phyloP scores from a whole-genome alignment of 2,797 vertebrate species.

The Phyllotis vaccarum region DNA sequence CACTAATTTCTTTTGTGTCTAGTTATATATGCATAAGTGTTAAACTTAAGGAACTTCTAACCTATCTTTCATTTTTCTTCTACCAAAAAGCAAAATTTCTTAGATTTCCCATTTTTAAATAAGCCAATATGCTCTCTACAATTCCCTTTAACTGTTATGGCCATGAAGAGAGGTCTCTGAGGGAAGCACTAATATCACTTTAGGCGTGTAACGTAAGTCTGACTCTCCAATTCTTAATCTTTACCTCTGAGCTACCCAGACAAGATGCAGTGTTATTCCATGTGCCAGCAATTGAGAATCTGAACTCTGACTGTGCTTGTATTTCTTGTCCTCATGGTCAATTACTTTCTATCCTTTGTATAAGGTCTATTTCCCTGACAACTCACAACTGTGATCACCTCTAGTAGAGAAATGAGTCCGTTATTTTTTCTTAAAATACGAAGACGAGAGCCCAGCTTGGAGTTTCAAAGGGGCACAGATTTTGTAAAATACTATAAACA shows the following conservation, averaged over 20 bases:
- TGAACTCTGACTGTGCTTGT: neutral
- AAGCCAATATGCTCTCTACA: neutral
- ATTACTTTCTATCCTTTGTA: neutral
- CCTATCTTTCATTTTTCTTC: neutral
- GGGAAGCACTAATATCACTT: neutral
- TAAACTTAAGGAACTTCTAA: neutral
- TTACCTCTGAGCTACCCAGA: neutral
- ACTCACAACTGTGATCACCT: neutral
- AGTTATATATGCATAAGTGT: neutral
- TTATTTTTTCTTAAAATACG: neutral
- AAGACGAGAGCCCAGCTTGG: neutral
- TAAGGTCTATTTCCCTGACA: neutral
- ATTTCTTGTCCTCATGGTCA: neutral
- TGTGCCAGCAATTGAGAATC: neutral
- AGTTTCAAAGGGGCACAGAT: conserved; percentile 2
- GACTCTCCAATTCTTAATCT: neutral
- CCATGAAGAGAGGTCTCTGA: neutral
- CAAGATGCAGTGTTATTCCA: neutral
- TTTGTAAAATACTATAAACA: neutral
- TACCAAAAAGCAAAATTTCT: neutral
- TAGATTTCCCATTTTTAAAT: neutral
- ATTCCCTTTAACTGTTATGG: neutral
- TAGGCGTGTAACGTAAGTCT: neutral
- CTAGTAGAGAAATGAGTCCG: neutral
- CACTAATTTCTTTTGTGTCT: neutral